phyloP scores from a whole-genome alignment of 2,888 invertebrate genomes.

The Ligdia adustata region DNA sequence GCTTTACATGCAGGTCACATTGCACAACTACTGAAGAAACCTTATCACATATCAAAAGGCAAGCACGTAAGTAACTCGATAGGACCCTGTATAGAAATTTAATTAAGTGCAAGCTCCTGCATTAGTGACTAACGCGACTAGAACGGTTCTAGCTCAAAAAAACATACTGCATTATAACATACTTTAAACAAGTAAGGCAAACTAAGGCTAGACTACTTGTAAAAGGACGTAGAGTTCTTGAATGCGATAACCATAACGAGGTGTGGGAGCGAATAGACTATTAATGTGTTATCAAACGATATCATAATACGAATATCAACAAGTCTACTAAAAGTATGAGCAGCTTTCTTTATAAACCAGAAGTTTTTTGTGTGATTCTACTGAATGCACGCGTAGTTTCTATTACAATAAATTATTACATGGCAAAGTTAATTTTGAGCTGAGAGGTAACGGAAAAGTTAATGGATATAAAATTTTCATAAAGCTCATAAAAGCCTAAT shows the following conservation, averaged over 20 bases:
- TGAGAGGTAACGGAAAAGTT: too few species aligned
- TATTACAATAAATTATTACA: too few species aligned
- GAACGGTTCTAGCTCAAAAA: constrained; percentile 9
- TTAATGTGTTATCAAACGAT: constrained; percentile 19
- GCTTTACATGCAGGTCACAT: too few species aligned
- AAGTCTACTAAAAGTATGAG: background rate
- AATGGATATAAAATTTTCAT: too few species aligned
- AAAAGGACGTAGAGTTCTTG: constrained; percentile 1
- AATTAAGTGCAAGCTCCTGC: constrained; percentile 17
- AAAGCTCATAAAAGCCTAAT: too few species aligned
- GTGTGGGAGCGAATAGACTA: constrained; percentile 10
- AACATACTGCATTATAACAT: background rate
- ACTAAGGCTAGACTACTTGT: constrained; percentile 13
- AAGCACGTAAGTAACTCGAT: constrained; percentile 1
- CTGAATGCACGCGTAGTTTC: too few species aligned
- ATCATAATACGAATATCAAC: constrained; percentile 15
- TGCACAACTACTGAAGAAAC: background rate
- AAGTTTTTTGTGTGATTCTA: too few species aligned
- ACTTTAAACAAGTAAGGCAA: constrained; percentile 9
- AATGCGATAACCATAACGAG: constrained; percentile 9
- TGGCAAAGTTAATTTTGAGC: too few species aligned
- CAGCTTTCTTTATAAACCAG: too few species aligned
- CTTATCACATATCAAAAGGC: background rate
- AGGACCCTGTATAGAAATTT: constrained; percentile 16
- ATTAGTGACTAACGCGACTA: constrained; percentile 21